Base-by-base conservation (phyloP, 1,140 invertebrate species). In the Scaptodrosophila lebanonensis region DNA sequence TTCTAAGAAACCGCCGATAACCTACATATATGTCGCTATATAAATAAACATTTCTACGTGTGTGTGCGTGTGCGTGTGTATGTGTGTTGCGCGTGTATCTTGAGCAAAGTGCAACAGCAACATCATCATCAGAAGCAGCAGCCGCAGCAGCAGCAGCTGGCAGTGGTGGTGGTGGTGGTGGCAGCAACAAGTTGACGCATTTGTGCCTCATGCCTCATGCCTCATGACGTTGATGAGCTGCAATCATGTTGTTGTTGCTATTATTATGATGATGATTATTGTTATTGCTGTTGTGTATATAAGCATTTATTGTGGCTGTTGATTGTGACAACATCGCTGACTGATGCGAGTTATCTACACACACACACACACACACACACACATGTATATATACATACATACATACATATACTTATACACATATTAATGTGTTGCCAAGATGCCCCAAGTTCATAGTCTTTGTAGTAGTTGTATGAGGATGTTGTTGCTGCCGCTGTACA, bases 1-100 rank as follows among this genome's bases (percentile, higher is more conserved):
- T 79, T 82, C 75, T 56, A 57, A 82, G 75, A 79, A 75, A 65
- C 68, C 67, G 56, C 68, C 66, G 73, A 79, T 79, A 79, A 79
- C 73, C 75, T 69, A 82, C 45, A 77, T 79, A 71, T 56, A 57
- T 56, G 33, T 65, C 7, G 61, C 51, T 54, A 50, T 63, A 51
- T 69, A 71, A 70, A 70, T 73, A 79, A 72, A 61, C 73, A 79
- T 49, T 66, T 67, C n/a, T n/a, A n/a, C n/a, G n/a, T n/a, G 73
- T 71, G 72, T 62, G 57, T 77, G 71, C 56, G 43, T 43, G 39
- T n/a, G 32, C 25, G 13, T 32, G 4, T 32, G 29, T 29, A 29
- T 42, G 51, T 18, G 43, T 39, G 60, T 49, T n/a, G 30, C 13
- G 25, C 22, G 25, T 51, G 20, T 36, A 43, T 36, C 67, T 72